These are phyloP conservation scores for Andricus grossulariae DNA, from an alignment of 1,140 invertebrate species.

Conservation along the genomic window DNA sequence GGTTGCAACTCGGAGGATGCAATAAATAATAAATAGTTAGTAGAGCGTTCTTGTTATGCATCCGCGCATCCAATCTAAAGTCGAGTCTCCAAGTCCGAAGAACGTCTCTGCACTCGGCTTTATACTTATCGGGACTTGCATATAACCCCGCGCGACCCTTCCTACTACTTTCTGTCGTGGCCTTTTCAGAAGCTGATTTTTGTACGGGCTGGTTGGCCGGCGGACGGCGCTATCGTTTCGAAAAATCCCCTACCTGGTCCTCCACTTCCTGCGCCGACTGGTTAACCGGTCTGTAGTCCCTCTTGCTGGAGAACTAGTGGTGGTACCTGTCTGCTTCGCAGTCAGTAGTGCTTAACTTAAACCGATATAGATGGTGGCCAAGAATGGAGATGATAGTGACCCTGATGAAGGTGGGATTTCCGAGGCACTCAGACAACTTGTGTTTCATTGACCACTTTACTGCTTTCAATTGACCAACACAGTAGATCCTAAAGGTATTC, in stretches of 20 bases:
- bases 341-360: no score
- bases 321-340: background rate
- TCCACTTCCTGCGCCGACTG: conserved; percentile 23
- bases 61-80: background rate
- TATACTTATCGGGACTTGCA: conserved; percentile 23
- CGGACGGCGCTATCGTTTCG: conserved; percentile 7
- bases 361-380: no score
- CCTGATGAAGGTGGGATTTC: no score
- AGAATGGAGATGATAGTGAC: no score
- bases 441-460: no score
- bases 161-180: conserved; percentile 23
- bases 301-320: conserved; percentile 14
- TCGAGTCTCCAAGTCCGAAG: conserved; percentile 6
- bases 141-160: conserved; percentile 27
- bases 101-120: conserved; percentile 19
- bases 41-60: background rate
- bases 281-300: conserved; percentile 14
- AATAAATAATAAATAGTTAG: background rate
- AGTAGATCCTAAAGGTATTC: no score
- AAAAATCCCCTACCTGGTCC: conserved; percentile 15
- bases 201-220: conserved; percentile 15
- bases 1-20: background rate
- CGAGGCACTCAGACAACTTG: no score
- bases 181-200: conserved; percentile 24
- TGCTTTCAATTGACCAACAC: no score